Evolutionary conservation across 1,140 invertebrate genomes (phyloP), one percentile per base, ranked within the genome.

Genomic region (Amyelois transitella): DNA sequence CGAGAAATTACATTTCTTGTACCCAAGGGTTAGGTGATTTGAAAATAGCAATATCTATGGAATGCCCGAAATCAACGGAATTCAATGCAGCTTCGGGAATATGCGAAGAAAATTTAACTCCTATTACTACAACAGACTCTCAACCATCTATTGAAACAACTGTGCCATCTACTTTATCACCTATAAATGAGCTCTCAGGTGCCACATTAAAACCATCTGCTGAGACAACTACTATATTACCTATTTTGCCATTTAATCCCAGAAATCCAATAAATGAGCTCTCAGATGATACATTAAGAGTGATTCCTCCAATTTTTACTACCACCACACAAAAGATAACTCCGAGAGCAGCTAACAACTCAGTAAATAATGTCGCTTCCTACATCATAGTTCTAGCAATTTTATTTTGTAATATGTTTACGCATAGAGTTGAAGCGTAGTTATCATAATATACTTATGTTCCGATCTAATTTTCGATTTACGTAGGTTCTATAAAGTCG

Each of bases 1-100:
- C 51, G 52, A 50, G 1, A 62, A 69, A 2, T 2, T 87, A 77
- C 43, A 60, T 84, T 20, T 60, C 72, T 8, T 87, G 84, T 44
- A 43, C 76, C 4, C 55, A 74, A 57, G 77, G 75, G 18, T 32
- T 84, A 5, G 68, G 58, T 22, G 58, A 60, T 20, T 49, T 72
- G 4, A 54, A 68, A 5, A 69, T 67, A 4, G 74, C 84, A 2
- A 69, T 79, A 60, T 55, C 77, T 12, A 45, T 77, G 10, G 22
- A 57, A 28, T 87, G 84, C 49, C 72, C 75, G 7, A 3, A 14
- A 25, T 14, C 32, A 38, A 2, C 17, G n/a, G 12, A 1, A 38
- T 38, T 38, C n/a, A 38, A 38, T 14, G 32, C 32, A 8, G 32
- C 1, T 14, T 14, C 32, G 5, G 32, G 32, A 38, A 38, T 38